Percentiles rank a stretch among this genome's conserved stretches.
Conservation (phyloP, 2,888 invertebrate genomes). For the Dryocosmus kuriphilus region DNA sequence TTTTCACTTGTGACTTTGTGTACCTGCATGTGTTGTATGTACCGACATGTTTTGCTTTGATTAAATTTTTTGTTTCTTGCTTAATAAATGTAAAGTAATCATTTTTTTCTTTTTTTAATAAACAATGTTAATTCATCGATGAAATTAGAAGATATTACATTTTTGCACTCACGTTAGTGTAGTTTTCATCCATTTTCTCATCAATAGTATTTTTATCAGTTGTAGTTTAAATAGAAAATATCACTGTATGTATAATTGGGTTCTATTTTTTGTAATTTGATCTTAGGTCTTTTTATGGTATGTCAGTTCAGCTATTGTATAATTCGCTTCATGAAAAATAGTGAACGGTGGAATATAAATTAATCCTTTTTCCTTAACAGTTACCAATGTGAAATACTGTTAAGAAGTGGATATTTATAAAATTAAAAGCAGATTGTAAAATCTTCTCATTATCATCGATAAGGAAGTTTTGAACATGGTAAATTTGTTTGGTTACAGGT, state of each 20-base stretch:
- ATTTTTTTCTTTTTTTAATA: neutral
- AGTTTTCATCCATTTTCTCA: neutral
- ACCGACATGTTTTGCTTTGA: conserved; percentile 37
- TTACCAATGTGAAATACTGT: neutral
- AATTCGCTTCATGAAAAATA: too few relatives aligned
- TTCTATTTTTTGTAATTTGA: neutral
- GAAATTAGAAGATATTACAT: neutral
- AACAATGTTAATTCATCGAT: neutral
- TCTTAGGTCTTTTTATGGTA: neutral
- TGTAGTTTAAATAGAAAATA: neutral
- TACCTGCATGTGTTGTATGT: conserved; percentile 27
- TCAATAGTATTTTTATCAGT: neutral
- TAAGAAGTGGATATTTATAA: neutral
- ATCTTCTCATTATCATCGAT: neutral
- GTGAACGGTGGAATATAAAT: too few relatives aligned
- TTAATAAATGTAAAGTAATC: neutral
- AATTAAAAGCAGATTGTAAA: neutral
- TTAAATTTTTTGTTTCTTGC: neutral
- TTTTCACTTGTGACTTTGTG: neutral
- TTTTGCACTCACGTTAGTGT: neutral
- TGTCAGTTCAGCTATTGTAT: too few relatives aligned
- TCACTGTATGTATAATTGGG: neutral
- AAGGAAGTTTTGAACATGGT: conserved; percentile 17
- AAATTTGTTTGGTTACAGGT: conserved; percentile 79
- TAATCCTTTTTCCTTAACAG: neutral